Percentiles rank a stretch among this genome's conserved stretches.
These are phyloP conservation scores for Reticulitermes lucifugus DNA, from an alignment of 2,888 invertebrate species.

Conservation along the genomic window DNA sequence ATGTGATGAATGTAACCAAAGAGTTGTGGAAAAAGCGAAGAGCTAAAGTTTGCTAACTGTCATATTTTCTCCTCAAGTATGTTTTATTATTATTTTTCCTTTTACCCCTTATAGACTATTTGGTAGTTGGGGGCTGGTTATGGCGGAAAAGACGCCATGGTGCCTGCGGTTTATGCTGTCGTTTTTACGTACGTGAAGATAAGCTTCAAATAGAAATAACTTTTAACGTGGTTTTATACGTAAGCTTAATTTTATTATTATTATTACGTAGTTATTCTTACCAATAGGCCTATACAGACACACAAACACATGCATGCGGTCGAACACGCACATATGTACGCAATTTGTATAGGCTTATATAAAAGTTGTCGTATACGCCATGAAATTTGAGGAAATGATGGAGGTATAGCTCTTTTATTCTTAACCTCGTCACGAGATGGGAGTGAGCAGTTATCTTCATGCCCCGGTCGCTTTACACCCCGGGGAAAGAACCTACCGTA, in stretches of 20 bases:
- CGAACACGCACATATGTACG: no score
- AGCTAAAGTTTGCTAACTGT: conserved; percentile 12
- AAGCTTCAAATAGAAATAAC: background rate
- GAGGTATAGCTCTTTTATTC: no score
- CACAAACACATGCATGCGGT: no score
- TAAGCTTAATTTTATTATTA: background rate
- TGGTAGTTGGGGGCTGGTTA: background rate
- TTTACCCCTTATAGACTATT: background rate
- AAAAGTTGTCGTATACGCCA: no score
- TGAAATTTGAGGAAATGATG: no score
- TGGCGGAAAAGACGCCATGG: background rate
- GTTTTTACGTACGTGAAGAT: background rate
- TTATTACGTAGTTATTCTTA: background rate
- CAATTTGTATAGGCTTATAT: background rate
- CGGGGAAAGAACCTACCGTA: no score
- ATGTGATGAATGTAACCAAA: background rate
- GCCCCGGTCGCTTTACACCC: no score
- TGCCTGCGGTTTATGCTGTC: background rate
- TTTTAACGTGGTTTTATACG: background rate
- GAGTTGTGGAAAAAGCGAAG: background rate
- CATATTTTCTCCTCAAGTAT: conserved; percentile 13
- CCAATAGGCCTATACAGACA: no score
- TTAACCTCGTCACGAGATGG: no score
- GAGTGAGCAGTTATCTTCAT: no score
- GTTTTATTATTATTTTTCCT: background rate